These are phyloP conservation scores for Urophycis tenuis DNA, from an alignment of 2,797 vertebrate species.

Conservation along the genomic window DNA sequence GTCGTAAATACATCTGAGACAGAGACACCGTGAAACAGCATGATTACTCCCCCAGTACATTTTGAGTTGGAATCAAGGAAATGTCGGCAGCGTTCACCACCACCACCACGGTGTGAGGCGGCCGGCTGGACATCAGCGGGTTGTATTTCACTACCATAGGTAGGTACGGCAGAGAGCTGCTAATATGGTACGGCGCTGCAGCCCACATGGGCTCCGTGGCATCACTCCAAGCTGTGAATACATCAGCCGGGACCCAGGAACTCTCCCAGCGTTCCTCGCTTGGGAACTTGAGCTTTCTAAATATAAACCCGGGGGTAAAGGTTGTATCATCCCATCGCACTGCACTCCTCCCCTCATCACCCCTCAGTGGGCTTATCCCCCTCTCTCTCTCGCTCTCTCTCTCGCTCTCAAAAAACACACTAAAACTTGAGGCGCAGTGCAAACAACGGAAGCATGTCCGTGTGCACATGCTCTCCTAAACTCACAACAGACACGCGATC, in stretches of 20 bases:
- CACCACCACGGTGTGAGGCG: too few species aligned
- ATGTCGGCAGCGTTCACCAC: too few species aligned
- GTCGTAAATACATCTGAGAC: not conserved
- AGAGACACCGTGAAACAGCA: too few species aligned
- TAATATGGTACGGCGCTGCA: not conserved
- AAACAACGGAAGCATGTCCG: not conserved
- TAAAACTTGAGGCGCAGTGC: not conserved
- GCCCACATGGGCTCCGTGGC: not conserved
- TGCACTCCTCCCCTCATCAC: slow-evolving; percentile 13
- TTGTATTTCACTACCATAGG: too few species aligned
- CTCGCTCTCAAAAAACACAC: not conserved
- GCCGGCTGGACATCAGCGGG: too few species aligned
- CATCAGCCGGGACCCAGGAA: slow-evolving; percentile 27
- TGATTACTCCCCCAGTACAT: too few species aligned
- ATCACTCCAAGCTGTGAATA: slow-evolving; percentile 32
- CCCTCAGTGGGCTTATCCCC: slow-evolving; percentile 5
- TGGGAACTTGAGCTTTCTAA: slow-evolving; percentile 64
- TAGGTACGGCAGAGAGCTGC: too few species aligned
- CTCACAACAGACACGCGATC: not conserved
- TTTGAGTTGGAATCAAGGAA: too few species aligned
- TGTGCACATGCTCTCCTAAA: not conserved
- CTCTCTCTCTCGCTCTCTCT: slow-evolving; percentile 2
- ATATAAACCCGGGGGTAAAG: slow-evolving; percentile 64
- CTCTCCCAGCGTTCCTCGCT: slow-evolving; percentile 54
- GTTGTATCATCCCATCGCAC: slow-evolving; percentile 39